Conservation (phyloP, 2,113 vertebrate genomes). For the Dasypus novemcinctus region DNA sequence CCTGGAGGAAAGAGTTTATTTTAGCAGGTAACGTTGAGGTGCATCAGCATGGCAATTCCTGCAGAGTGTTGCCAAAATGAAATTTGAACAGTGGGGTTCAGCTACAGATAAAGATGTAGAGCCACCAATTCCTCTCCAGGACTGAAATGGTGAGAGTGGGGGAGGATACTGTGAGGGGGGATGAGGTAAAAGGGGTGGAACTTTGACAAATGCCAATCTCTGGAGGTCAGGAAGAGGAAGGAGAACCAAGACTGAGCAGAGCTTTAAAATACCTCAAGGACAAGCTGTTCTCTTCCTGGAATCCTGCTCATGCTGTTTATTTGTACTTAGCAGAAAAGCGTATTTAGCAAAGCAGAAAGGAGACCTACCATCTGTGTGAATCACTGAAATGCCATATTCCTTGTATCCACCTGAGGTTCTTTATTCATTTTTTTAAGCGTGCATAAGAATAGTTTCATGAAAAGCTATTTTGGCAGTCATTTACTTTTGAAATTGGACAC, state of each 20-base stretch:
- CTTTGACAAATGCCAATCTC: neutral
- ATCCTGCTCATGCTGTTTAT: neutral
- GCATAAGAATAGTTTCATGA: neutral
- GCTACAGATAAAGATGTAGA: no score
- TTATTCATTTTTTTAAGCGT: neutral
- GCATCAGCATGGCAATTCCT: neutral
- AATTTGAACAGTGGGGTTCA: neutral
- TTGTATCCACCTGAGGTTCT: neutral
- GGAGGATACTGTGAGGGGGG: neutral
- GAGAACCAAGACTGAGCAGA: neutral
- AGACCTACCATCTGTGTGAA: conserved; percentile 37
- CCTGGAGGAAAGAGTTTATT: neutral
- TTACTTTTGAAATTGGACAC: conserved; percentile 9
- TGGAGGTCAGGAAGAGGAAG: neutral
- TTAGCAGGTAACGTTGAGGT: neutral
- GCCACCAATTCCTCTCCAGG: neutral
- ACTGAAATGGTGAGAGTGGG: neutral
- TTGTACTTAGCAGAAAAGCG: neutral
- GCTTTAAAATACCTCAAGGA: neutral
- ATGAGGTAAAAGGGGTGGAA: neutral
- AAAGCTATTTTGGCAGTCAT: neutral
- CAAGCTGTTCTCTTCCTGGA: neutral
- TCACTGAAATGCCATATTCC: conserved; percentile 15
- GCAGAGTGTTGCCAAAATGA: neutral
- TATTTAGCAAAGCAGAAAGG: conserved; percentile 33